Conservation (phyloP, 2,113 vertebrate species). For the Oreochromis tanganicae region DNA sequence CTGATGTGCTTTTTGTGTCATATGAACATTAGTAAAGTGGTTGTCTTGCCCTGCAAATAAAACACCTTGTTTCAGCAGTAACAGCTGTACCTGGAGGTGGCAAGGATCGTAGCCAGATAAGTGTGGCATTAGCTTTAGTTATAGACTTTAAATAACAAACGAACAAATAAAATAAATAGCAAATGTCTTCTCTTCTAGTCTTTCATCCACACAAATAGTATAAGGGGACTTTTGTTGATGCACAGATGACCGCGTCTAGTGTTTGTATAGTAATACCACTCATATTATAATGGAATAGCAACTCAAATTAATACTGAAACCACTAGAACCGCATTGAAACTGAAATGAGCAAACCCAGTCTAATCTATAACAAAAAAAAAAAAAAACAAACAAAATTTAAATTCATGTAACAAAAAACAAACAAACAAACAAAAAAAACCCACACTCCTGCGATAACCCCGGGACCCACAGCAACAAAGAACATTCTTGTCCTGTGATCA, state of each 20-base stretch:
- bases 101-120: neutral
- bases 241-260: neutral
- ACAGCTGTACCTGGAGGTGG: neutral
- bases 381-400: neutral
- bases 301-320: neutral
- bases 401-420: neutral
- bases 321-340: neutral
- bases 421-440: fast-evolving
- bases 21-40: neutral
- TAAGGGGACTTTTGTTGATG: neutral
- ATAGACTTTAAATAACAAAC: neutral
- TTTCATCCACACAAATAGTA: neutral
- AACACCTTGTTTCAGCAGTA: neutral
- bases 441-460: neutral
- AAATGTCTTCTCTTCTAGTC: neutral
- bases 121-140: neutral
- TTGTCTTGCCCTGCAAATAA: neutral
- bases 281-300: neutral
- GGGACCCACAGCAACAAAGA: neutral
- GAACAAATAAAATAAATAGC: neutral
- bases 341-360: neutral
- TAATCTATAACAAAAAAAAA: neutral
- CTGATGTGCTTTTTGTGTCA: neutral
- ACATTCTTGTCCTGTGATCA: neutral
- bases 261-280: neutral